These are phyloP conservation scores for Lasius fuliginosus DNA, from an alignment of 2,888 invertebrate species.

Conservation along the genomic window DNA sequence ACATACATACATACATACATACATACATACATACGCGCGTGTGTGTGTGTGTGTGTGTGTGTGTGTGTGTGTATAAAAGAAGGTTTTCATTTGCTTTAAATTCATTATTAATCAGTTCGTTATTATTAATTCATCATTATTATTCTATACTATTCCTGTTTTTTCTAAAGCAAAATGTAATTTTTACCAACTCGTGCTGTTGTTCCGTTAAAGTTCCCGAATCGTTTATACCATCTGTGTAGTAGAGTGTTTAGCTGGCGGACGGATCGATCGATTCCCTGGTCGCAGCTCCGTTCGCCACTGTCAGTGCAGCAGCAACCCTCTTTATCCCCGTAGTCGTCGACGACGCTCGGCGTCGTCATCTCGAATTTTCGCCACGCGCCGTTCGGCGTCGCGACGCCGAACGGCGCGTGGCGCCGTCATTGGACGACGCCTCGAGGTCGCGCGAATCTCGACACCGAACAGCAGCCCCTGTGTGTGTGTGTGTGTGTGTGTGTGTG, in stretches of 20 bases:
- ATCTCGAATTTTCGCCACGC: conserved; percentile 56
- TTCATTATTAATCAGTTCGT: not conserved
- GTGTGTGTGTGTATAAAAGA: too few relatives aligned
- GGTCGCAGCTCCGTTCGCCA: conserved; percentile 11
- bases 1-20: too few relatives aligned
- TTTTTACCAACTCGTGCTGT: conserved; percentile 33
- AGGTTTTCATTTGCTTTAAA: not conserved
- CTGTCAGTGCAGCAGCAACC: conserved; percentile 72
- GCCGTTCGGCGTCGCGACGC: conserved; percentile 68
- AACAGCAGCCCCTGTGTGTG: conserved; percentile 31
- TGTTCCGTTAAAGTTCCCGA: not conserved
- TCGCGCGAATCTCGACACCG: conserved; percentile 61
- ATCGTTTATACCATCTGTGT: not conserved
- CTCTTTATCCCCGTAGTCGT: conserved; percentile 66
- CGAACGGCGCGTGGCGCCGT: conserved; percentile 76
- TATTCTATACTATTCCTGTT: not conserved
- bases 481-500: not conserved
- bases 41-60: too few relatives aligned
- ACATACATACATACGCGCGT: too few relatives aligned
- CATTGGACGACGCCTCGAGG: conserved; percentile 74
- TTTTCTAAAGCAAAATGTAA: not conserved
- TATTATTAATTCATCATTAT: not conserved
- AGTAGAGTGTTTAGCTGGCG: not conserved
- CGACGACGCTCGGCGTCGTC: not conserved
- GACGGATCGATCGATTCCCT: conserved; percentile 10